Evolutionary conservation across 2,888 invertebrate genomes (phyloP), one percentile per base, ranked within the genome.

Genomic region (Trichacis sp.): DNA sequence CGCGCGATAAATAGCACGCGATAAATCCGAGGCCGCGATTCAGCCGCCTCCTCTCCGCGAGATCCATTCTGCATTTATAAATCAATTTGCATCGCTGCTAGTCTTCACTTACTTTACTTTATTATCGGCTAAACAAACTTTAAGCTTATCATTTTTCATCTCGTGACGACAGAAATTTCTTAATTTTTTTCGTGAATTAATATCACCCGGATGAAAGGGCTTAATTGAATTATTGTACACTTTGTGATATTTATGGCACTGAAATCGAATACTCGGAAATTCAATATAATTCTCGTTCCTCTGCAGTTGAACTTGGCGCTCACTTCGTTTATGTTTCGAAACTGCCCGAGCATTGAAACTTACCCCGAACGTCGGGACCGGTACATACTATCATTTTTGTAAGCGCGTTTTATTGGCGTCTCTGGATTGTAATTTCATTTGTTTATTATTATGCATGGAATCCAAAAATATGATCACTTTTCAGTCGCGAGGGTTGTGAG

Each of bases 51-150:
- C 71, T 72, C 68, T 69, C 66, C 74, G 76, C 71, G 72, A 79
- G 79, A 79, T 79, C 76, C 77, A 79, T 79, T 79, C 78, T 74
- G 73, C 75, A 70, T 73, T 24, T 76, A 77, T 79, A 79, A 78
- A 79, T 79, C 78, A 79, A 76, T 77, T 74, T 72, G 58, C 53
- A 69, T 24, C 24, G 24, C 24, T 24, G 4, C 4, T 3, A 24
- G 24, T 24, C 24, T 24, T 24, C 24, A 24, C 24, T 24, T 8
- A 24, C 24, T 24, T 8, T 24, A 24, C 24, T 24, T 24, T 24
- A 24, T 24, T 24, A 24, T 24, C 24, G 24, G 24, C 24, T 24
- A 24, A 24, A 24, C 24, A 24, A 3, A 3, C 24, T 24, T 24
- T 24, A 24, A 24, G 24, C 24, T 24, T 8, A 8, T 24, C 8